Evolutionary conservation across 2,888 invertebrate genomes (phyloP), one percentile per base, ranked within the genome.

Genomic region (Apodemia duryi): DNA sequence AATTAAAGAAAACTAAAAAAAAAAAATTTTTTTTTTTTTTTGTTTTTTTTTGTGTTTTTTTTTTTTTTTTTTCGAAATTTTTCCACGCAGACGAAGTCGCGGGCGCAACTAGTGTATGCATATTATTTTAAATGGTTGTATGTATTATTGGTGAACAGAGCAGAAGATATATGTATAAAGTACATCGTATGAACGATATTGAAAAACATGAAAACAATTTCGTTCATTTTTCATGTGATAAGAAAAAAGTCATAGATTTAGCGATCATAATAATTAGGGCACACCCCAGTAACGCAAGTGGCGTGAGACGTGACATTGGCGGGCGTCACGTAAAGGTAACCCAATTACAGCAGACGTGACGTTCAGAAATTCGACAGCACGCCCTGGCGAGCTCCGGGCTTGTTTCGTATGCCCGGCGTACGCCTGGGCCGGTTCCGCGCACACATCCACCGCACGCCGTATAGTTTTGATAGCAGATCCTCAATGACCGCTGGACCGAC

Each of bases 401-500:
- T 86, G 88, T 85, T 89, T 88, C 84, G 90, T 90, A 89, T 89
- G 90, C 88, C 79, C 75, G 80, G 78, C 75, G 71, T 71, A 70
- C 71, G 72, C 83, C 81, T 46, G 81, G 81, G 80, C 86, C 81
- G 82, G 86, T 85, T 88, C 85, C 86, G 87, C 88, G 86, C 88
- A 88, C 83, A 83, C 83, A 84, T 79, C 73, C 80, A 74, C 81
- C 79, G 82, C 83, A 83, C 80, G 74, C 81, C 79, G 82, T 83
- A 83, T 85, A 86, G 84, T 84, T 84, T 49, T 82, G 86, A 85
- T 82, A 84, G 84, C 85, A 81, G 83, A 85, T 83, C 83, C 85
- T 93, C 94, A 94, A 94, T 94, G 94, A 93, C 94, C 93, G 93
- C 92, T 93, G 92, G 93, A 93, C 93, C 93, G 93, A 91, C 90